phyloP scores from a whole-genome alignment of 2,113 vertebrate genomes.

The Eulemur rufifrons region DNA sequence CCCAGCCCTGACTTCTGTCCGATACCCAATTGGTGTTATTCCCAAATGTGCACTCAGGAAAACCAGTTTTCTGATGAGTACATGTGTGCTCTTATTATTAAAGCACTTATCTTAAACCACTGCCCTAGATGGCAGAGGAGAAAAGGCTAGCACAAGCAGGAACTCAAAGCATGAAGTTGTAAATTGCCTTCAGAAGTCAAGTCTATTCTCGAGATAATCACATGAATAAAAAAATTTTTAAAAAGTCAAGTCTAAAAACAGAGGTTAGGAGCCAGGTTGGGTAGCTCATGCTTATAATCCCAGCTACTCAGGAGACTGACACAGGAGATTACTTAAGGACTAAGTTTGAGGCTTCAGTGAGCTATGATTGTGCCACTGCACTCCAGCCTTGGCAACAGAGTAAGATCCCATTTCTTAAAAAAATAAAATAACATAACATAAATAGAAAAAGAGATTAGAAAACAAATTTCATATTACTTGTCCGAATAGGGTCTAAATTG shows the following conservation, averaged over 20 bases:
- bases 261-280: neutral
- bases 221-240: no score
- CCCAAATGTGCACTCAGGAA: no score
- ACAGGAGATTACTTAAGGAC: no score
- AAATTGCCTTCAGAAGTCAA: neutral
- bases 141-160: neutral
- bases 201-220: neutral
- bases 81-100: neutral
- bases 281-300: no score
- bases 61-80: no score
- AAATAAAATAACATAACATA: neutral
- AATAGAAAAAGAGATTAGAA: neutral
- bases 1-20: no score
- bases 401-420: no score
- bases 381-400: no score
- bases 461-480: constrained; percentile 16
- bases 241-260: neutral
- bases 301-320: no score
- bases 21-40: no score
- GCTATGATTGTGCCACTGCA: no score
- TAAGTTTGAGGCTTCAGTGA: no score
- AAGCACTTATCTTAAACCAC: neutral
- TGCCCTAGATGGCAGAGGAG: neutral
- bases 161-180: neutral
- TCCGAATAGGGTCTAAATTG: neutral